phyloP scores from a whole-genome alignment of 1,140 invertebrate genomes.

The Rhopalosiphum maidis region DNA sequence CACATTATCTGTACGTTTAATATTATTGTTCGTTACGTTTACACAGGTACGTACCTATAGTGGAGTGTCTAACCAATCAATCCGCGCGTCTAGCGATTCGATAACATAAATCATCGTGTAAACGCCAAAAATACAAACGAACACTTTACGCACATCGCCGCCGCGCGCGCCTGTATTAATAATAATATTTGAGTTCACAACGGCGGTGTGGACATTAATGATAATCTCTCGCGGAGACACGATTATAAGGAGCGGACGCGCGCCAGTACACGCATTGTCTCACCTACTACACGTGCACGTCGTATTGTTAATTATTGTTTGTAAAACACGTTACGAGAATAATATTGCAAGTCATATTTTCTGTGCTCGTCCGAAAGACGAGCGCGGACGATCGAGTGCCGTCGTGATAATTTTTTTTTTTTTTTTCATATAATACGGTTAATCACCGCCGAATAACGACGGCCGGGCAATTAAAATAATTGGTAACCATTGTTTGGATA shows the following conservation, averaged over 20 bases:
- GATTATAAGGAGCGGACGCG: neutral
- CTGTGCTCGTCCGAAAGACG: neutral
- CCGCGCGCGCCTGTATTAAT: neutral
- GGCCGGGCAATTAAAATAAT: neutral
- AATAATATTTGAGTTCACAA: neutral
- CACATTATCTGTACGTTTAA: neutral
- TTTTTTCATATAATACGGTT: neutral
- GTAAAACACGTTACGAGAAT: neutral
- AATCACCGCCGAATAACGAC: neutral
- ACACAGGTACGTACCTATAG: too few species aligned
- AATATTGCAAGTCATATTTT: constrained; percentile 29
- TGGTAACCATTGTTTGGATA: neutral
- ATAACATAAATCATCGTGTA: neutral
- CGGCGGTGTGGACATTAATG: constrained; percentile 10
- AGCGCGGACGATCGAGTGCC: neutral
- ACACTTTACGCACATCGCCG: neutral
- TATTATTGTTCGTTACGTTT: too few species aligned
- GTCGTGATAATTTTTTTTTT: neutral
- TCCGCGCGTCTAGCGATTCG: neutral
- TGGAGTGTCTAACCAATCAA: constrained; percentile 1
- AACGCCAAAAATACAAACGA: constrained; percentile 4
- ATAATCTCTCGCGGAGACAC: neutral
- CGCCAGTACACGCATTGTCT: neutral
- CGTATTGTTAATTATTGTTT: too few species aligned
- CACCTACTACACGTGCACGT: neutral